Conservation (phyloP, 2,888 invertebrate genomes). For the Dryocosmus kuriphilus region DNA sequence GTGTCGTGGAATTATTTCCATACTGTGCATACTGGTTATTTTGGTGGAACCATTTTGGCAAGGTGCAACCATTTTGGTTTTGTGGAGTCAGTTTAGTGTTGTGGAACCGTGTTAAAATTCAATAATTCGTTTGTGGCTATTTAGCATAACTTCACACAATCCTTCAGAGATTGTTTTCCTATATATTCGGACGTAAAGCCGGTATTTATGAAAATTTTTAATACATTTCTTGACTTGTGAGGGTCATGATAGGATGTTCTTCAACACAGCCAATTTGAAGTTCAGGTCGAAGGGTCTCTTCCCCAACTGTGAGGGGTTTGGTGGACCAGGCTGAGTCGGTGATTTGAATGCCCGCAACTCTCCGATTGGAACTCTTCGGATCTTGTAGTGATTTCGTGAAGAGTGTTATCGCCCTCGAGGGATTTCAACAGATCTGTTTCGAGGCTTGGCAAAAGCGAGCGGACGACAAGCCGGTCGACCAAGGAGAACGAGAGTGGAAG, state of each 20-base stretch:
- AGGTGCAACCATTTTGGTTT: not conserved
- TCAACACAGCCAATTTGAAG: not conserved
- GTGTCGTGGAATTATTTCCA: constrained; percentile 16
- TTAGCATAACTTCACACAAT: not conserved
- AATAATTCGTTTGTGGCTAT: not conserved
- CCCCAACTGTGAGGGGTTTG: not conserved
- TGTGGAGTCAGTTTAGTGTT: not conserved
- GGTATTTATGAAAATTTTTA: not conserved
- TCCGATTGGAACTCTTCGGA: constrained; percentile 1
- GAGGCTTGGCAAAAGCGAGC: constrained; percentile 36
- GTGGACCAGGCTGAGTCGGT: not conserved
- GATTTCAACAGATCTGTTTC: constrained; percentile 35
- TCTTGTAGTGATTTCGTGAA: constrained; percentile 26
- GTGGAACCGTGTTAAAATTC: not conserved
- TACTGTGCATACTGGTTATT: not conserved
- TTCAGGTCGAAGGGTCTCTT: not conserved
- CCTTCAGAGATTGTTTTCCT: not conserved
- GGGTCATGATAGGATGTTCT: constrained; percentile 21
- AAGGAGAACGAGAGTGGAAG: constrained; percentile 58
- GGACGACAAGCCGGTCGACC: constrained; percentile 51
- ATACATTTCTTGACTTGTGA: not conserved
- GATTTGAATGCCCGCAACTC: constrained; percentile 19
- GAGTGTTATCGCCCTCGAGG: constrained; percentile 30
- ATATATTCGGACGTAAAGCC: not conserved
- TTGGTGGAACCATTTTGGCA: not conserved